These are phyloP conservation scores for Neosalanx taihuensis DNA, from an alignment of 2,797 vertebrate species.

Conservation along the genomic window DNA sequence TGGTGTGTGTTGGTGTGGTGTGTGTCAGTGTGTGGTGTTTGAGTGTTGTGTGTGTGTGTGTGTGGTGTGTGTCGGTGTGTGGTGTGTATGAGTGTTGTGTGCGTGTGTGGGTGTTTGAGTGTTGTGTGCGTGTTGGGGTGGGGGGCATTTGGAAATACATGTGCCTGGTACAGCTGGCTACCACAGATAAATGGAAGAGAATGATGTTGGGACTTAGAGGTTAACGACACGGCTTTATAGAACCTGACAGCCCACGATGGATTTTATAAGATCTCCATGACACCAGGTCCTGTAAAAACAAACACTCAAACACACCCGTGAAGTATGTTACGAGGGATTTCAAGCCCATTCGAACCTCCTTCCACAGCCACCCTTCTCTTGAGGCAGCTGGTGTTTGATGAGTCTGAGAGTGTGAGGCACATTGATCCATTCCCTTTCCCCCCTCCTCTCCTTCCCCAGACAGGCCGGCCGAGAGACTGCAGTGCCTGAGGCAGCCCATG, in stretches of 20 bases:
- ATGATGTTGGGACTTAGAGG: not conserved
- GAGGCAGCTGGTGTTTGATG: not conserved
- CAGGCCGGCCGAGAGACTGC: conserved; percentile 56
- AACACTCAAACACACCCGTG: too few species aligned
- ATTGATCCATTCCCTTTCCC: not conserved
- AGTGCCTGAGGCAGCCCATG: conserved; percentile 70
- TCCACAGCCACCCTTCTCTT: not conserved
- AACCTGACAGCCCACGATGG: not conserved
- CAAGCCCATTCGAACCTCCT: not conserved
- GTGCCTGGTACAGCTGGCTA: too few species aligned
- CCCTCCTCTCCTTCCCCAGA: conserved; percentile 37
- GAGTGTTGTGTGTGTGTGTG: too few species aligned
- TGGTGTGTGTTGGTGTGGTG: too few species aligned
- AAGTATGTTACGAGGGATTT: not conserved
- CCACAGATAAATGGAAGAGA: not conserved
- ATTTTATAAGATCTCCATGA: not conserved
- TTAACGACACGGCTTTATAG: too few species aligned
- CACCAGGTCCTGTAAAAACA: not conserved
- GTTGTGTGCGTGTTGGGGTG: too few species aligned
- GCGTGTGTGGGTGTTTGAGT: too few species aligned
- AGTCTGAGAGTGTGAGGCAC: not conserved
- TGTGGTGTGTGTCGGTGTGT: too few species aligned
- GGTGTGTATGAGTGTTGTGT: too few species aligned
- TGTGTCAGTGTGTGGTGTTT: too few species aligned
- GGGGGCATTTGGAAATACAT: too few species aligned